phyloP scores from a whole-genome alignment of 2,888 invertebrate genomes.

The Julus scanicus region DNA sequence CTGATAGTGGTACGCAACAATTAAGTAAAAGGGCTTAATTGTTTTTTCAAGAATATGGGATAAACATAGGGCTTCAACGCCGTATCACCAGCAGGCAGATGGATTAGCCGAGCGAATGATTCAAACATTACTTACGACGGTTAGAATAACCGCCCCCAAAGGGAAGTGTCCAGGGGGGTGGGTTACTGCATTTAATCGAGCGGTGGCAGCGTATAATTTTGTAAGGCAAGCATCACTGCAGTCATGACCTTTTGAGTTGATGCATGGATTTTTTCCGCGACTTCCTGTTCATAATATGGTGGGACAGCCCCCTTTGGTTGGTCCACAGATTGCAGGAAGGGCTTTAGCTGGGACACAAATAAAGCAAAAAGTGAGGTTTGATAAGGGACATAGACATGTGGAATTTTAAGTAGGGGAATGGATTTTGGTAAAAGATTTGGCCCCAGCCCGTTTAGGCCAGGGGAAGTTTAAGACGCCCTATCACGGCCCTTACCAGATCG shows the following conservation, averaged over 20 bases:
- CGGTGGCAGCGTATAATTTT: neutral
- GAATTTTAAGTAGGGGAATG: too few species aligned
- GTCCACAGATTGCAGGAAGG: too few species aligned
- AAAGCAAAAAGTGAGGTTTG: too few species aligned
- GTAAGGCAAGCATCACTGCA: neutral
- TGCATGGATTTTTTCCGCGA: neutral
- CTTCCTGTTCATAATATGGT: neutral
- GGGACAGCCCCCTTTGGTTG: too few species aligned
- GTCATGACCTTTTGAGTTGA: too few species aligned
- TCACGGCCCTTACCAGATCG: too few species aligned
- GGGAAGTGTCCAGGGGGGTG: accelerated
- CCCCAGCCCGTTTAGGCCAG: too few species aligned
- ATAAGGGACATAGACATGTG: too few species aligned
- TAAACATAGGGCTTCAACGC: neutral
- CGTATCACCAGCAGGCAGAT: too few species aligned
- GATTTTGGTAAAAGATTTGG: too few species aligned
- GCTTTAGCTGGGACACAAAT: too few species aligned
- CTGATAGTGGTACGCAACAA: neutral
- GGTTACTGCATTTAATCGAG: neutral
- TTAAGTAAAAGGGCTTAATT: accelerated
- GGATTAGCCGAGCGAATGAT: neutral
- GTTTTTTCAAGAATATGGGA: neutral
- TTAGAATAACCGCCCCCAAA: neutral
- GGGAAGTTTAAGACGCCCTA: too few species aligned
- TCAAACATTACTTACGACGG: neutral